Evolutionary conservation across 2,113 vertebrate species (phyloP).

Genomic region (Oenanthe oenanthe): DNA sequence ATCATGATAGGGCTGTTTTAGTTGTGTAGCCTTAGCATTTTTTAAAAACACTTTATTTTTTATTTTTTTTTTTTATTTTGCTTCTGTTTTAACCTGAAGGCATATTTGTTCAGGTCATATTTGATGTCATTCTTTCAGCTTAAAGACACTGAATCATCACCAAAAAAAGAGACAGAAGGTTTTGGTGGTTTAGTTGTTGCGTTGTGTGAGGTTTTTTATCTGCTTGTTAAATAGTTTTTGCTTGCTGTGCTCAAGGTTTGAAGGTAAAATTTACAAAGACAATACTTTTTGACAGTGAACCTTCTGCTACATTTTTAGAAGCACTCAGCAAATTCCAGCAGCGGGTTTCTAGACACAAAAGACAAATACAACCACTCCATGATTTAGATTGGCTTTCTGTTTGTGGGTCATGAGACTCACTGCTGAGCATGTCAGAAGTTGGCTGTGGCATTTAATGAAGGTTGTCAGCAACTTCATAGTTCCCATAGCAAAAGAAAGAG

Average conservation of each 20-base stretch:
- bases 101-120: background rate
- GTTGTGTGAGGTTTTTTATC: fast-evolving
- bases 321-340: conserved; percentile 51
- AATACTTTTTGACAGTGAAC: conserved; percentile 1
- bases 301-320: conserved; percentile 46
- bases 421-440: conserved; percentile 25
- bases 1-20: background rate
- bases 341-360: background rate
- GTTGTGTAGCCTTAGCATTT: background rate
- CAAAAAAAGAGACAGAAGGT: background rate
- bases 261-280: conserved; percentile 32
- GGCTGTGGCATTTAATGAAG: conserved; percentile 32
- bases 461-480: conserved; percentile 1
- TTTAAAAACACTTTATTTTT: background rate
- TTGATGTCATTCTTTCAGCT: conserved; percentile 1
- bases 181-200: background rate
- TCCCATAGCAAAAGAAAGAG: conserved; percentile 29
- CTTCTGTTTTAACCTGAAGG: background rate
- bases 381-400: conserved; percentile 21
- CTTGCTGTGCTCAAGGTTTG: background rate
- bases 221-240: background rate
- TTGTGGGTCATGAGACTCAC: conserved; percentile 10
- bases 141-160: background rate
- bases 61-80: background rate
- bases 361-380: background rate